Conservation (phyloP, 2,797 vertebrate species). For the Hylomyscus alleni region DNA sequence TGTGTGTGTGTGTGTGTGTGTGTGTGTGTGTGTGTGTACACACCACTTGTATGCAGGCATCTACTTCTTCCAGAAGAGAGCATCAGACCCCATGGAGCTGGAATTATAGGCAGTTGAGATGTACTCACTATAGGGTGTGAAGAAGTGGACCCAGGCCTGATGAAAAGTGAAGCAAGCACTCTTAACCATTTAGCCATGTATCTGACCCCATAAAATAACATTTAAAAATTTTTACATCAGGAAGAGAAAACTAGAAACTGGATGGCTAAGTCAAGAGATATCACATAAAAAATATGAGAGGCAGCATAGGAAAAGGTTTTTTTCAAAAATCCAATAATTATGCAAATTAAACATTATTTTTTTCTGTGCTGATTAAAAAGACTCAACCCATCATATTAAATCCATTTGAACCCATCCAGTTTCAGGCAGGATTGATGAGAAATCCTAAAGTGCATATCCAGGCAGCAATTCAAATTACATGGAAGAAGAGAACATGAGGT, state of each 20-base stretch:
- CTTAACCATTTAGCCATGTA: background rate
- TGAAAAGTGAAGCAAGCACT: background rate
- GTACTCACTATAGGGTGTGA: background rate
- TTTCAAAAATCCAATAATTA: background rate
- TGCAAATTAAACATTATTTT: background rate
- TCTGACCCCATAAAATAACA: background rate
- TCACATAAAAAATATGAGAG: background rate
- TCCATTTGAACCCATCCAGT: background rate
- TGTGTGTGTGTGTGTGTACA: background rate
- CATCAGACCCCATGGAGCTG: background rate
- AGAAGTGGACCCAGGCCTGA: background rate
- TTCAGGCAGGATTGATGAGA: constrained; percentile 1
- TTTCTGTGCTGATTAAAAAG: background rate
- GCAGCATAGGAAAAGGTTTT: background rate
- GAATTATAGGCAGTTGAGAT: background rate
- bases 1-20: background rate
- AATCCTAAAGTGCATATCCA: background rate
- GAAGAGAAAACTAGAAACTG: background rate
- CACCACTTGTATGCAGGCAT: background rate
- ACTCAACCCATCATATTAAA: background rate
- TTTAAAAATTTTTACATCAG: background rate
- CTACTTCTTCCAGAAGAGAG: background rate
- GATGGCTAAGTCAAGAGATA: background rate
- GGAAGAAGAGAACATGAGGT: background rate
- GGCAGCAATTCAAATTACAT: background rate